These are phyloP conservation scores for Bombycilla garrulus DNA, from an alignment of 2,113 vertebrate genomes.

Conservation along the genomic window DNA sequence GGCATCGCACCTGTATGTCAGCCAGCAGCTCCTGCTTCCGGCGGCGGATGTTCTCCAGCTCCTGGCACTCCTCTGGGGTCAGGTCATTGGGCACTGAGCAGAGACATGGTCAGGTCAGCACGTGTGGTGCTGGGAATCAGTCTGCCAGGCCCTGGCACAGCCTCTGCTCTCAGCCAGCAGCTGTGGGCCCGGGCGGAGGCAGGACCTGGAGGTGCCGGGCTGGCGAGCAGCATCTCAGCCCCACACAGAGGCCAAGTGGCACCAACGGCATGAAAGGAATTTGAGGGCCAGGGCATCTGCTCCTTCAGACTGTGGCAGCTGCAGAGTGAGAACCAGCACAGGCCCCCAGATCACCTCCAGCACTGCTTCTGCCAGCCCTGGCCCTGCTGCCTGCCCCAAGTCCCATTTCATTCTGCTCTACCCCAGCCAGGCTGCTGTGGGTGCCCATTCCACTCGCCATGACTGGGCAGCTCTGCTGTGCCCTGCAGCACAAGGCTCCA, in stretches of 20 bases:
- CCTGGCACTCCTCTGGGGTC: conserved; percentile 92
- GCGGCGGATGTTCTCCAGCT: conserved; percentile 93
- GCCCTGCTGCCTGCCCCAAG: background rate
- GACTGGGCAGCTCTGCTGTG: background rate
- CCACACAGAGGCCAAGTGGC: background rate
- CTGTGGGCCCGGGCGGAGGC: background rate
- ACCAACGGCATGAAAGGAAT: background rate
- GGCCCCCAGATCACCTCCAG: background rate
- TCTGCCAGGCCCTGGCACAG: background rate
- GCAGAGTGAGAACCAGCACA: fast-evolving
- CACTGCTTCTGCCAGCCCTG: fast-evolving
- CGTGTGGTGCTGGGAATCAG: fast-evolving
- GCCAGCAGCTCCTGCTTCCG: conserved; percentile 96
- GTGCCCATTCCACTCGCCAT: fast-evolving
- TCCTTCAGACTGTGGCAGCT: background rate
- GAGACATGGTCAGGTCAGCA: background rate
- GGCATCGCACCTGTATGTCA: conserved; percentile 89
- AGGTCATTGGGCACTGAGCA: conserved; percentile 91
- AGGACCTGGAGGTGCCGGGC: fast-evolving
- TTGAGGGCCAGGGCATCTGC: background rate
- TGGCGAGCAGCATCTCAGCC: fast-evolving
- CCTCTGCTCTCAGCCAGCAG: background rate
- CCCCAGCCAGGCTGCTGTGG: fast-evolving
- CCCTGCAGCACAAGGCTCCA: fast-evolving
- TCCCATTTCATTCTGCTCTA: background rate